phyloP scores from a whole-genome alignment of 37 sponge, comb jelly and placozoan species.

The Lycopodina hypogea region DNA sequence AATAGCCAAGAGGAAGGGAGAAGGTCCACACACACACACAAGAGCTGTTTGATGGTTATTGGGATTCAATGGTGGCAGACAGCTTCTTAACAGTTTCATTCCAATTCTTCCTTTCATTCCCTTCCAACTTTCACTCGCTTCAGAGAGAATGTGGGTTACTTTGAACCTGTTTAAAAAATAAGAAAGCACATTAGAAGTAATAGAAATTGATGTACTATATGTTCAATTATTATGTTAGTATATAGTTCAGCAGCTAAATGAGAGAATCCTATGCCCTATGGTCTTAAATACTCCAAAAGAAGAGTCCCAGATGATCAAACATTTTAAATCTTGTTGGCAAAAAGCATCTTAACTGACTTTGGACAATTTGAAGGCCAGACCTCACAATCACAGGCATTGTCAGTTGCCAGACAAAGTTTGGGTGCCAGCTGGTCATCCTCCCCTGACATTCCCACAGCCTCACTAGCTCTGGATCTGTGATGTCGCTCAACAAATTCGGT shows the following conservation, averaged over 20 bases:
- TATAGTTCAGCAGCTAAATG: too few relatives aligned
- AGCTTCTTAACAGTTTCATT: constrained; percentile 17
- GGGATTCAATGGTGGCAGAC: constrained; percentile 45
- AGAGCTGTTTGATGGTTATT: constrained; percentile 11
- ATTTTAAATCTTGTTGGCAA: constrained; percentile 62
- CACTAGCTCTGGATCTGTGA: not conserved
- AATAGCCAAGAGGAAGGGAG: constrained; percentile 43
- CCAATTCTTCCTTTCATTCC: constrained; percentile 54
- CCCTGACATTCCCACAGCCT: too few relatives aligned
- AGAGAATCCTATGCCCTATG: too few relatives aligned
- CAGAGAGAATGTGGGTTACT: constrained; percentile 58
- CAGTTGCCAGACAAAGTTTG: not conserved
- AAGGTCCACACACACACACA: constrained; percentile 74
- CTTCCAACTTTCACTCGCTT: constrained; percentile 30
- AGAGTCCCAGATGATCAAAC: too few relatives aligned
- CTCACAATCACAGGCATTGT: not conserved
- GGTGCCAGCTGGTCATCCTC: constrained; percentile 1
- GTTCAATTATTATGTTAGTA: too few relatives aligned
- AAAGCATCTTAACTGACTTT: constrained; percentile 55
- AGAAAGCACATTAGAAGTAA: not conserved
- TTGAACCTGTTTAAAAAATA: constrained; percentile 61
- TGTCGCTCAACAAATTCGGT: not conserved
- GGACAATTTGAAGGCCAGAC: not conserved
- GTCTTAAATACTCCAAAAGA: too few relatives aligned
- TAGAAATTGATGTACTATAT: not conserved